These are phyloP conservation scores for Leptosomus discolor DNA, from an alignment of 2,113 vertebrate genomes.

Conservation along the genomic window DNA sequence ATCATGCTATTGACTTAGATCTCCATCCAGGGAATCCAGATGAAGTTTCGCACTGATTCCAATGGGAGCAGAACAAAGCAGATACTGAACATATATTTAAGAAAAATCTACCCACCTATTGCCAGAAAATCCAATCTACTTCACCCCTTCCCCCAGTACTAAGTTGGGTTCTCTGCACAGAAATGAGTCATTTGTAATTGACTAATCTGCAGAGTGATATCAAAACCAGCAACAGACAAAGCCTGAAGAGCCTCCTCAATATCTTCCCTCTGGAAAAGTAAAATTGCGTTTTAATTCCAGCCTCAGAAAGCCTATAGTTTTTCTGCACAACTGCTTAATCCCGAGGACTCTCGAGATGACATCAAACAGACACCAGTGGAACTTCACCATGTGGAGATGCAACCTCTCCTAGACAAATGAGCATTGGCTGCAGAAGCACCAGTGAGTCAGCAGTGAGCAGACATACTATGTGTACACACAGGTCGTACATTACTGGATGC, in stretches of 20 bases:
- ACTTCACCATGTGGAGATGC: not conserved
- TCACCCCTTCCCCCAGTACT: not conserved
- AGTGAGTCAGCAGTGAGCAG: not conserved
- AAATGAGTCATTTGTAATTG: constrained; percentile 13
- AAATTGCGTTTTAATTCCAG: not conserved
- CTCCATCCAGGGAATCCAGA: not conserved
- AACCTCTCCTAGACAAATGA: not conserved
- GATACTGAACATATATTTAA: not conserved
- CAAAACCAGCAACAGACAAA: not conserved
- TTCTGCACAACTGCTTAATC: not conserved
- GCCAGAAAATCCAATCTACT: not conserved
- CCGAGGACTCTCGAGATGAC: not conserved
- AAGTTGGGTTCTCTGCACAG: not conserved
- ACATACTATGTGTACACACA: fast-evolving
- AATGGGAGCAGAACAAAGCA: not conserved
- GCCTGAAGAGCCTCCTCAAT: not conserved
- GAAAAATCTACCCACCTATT: not conserved
- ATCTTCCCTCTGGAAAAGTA: not conserved
- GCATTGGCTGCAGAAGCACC: fast-evolving
- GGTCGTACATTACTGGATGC: not conserved
- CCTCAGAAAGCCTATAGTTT: not conserved
- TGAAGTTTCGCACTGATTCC: not conserved
- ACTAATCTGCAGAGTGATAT: not conserved
- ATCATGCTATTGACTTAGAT: not conserved
- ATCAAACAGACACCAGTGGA: not conserved